Conservation (phyloP, 1,140 invertebrate species). For the Trypoxylus dichotomus region DNA sequence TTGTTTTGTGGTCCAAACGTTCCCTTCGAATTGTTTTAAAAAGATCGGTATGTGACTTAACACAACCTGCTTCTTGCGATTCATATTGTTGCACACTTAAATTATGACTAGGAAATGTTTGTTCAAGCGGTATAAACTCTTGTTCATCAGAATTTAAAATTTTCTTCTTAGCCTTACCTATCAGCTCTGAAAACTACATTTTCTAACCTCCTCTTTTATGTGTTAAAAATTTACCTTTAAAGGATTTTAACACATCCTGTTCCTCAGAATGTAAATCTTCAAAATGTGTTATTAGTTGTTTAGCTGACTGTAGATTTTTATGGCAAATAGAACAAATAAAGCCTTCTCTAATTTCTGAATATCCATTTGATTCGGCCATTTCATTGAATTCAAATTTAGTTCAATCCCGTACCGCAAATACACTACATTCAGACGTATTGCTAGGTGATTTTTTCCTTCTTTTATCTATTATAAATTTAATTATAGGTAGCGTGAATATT, state of each 20-base stretch:
- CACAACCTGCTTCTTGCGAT: constrained; percentile 68
- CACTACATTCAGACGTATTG: no score
- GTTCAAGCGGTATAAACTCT: constrained; percentile 60
- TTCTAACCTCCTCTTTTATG: constrained; percentile 5
- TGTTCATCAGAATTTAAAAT: constrained; percentile 78
- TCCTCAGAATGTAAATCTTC: constrained; percentile 87
- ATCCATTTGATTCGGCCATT: constrained; percentile 52
- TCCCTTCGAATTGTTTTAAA: constrained; percentile 71
- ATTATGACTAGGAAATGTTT: constrained; percentile 49
- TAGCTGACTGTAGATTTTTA: constrained; percentile 80
- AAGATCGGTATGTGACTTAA: constrained; percentile 70
- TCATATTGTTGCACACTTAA: constrained; percentile 54
- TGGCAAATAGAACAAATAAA: constrained; percentile 94
- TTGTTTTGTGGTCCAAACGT: constrained; percentile 81
- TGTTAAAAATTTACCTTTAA: constrained; percentile 68
- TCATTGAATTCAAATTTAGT: background rate
- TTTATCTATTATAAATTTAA: no score
- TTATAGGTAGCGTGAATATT: no score
- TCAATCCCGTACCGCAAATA: no score
- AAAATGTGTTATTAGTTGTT: constrained; percentile 83
- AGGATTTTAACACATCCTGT: constrained; percentile 84
- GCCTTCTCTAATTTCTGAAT: constrained; percentile 78
- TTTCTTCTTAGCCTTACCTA: constrained; percentile 87
- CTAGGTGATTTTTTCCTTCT: no score
- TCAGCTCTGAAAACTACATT: constrained; percentile 64